Evolutionary conservation across 2,888 invertebrate species (phyloP).

Genomic region (Hanleya hanleyi): DNA sequence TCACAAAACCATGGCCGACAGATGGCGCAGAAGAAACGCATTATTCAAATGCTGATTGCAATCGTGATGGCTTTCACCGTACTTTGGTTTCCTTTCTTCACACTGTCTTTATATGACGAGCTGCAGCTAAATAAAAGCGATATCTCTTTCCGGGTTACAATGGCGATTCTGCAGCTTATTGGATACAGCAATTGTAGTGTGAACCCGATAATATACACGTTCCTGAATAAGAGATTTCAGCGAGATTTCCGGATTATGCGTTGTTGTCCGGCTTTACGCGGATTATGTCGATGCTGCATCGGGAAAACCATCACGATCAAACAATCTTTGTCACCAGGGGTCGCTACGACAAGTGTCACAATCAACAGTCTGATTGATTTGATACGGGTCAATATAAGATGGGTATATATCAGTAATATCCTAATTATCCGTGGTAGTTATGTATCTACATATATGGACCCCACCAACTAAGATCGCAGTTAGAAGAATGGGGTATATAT

Average conservation of each 20-base stretch:
- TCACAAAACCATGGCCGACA: slow-evolving; percentile 44
- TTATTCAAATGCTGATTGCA: slow-evolving; percentile 56
- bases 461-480: no score
- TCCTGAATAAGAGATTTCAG: slow-evolving; percentile 63
- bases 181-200: slow-evolving; percentile 62
- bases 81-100: slow-evolving; percentile 63
- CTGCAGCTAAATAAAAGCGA: slow-evolving; percentile 34
- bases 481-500: no score
- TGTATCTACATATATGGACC: no score
- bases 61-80: slow-evolving; percentile 57
- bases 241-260: slow-evolving; percentile 43
- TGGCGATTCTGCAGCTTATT: slow-evolving; percentile 56
- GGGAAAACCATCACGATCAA: background rate
- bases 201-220: slow-evolving; percentile 65
- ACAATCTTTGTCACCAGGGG: background rate
- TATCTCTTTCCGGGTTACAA: slow-evolving; percentile 37
- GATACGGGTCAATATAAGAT: no score
- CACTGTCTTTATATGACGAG: slow-evolving; percentile 49
- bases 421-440: no score
- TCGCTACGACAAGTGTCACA: background rate
- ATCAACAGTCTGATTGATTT: background rate
- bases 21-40: slow-evolving; percentile 49
- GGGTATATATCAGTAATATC: no score
- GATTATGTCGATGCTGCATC: background rate
- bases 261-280: background rate